Conservation (phyloP, 2,888 invertebrate genomes). For the Eurytoma californica region DNA sequence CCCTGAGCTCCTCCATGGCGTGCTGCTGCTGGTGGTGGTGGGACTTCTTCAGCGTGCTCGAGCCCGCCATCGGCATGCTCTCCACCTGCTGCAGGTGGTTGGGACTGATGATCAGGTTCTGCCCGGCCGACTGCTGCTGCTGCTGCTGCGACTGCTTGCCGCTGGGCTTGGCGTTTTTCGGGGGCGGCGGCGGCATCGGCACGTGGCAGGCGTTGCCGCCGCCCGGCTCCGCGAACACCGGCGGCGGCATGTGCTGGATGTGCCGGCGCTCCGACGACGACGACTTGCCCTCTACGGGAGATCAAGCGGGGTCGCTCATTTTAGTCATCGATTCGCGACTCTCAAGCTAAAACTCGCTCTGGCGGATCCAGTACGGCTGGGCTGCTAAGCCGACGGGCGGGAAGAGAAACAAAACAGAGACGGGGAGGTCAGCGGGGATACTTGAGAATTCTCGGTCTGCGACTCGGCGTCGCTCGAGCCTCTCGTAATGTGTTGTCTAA, state of each 20-base stretch:
- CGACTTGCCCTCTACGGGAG: conserved; percentile 46
- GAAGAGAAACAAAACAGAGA: conserved; percentile 28
- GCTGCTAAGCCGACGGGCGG: conserved; percentile 27
- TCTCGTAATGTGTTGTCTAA: no score
- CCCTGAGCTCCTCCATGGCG: conserved; percentile 90
- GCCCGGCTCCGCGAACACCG: conserved; percentile 88
- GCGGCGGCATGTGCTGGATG: conserved; percentile 87
- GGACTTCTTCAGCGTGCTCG: conserved; percentile 84
- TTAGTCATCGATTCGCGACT: neutral
- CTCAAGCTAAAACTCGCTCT: conserved; percentile 45
- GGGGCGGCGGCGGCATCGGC: conserved; percentile 81
- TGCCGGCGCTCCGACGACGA: conserved; percentile 79
- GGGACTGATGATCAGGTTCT: conserved; percentile 77
- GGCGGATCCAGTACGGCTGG: conserved; percentile 55
- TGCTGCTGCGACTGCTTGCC: conserved; percentile 57
- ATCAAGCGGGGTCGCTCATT: conserved; percentile 27
- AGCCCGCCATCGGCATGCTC: conserved; percentile 82
- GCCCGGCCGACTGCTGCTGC: conserved; percentile 60
- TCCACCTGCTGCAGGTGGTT: conserved; percentile 84
- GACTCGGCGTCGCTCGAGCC: no score
- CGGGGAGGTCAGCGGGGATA: conserved; percentile 11
- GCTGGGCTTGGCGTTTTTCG: conserved; percentile 85
- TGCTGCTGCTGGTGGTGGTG: conserved; percentile 42
- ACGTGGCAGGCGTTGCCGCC: conserved; percentile 80
- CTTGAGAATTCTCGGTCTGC: neutral